Base-by-base conservation (phyloP, 1,140 invertebrate genomes). In the Aphis gossypii region DNA sequence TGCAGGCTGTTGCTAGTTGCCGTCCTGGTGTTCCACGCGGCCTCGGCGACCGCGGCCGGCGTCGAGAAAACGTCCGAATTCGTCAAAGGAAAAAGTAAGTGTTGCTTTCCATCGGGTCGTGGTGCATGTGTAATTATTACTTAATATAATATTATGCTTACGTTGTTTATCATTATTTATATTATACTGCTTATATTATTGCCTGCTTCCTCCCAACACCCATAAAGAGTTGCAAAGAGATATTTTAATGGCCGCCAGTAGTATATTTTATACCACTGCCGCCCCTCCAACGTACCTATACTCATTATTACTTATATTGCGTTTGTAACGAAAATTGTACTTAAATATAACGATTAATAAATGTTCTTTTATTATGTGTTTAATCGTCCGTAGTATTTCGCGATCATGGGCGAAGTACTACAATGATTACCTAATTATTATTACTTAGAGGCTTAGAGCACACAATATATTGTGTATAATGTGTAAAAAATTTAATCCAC, bases 71-170 rank as follows among this genome's bases (percentile, higher is more conserved):
- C 95, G 94, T 96, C 96, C 88, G 96, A 96, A 94, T 96, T 96
- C 94, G 96, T 96, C 95, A 96, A 96, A 95, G 96, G 96, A 94
- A 96, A 96, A 95, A 96, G 96, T 96, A 94, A 96, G 96, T 94
- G 90, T 41, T 35, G 51, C 56, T 41, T 89, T 54, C 8, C n/a
- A 35, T 46, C 46, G 46, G 2, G 23, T 23, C 38, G 8, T 41
- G 48, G 18, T 51, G 48, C 38, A 8, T 87, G 30, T 20, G 9
- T 87, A 41, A 41, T 41, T 41, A 2, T 48, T 41, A 51, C n/a
- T 30, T 8, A n/a, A 23, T 38, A n/a, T 41, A 44, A 25, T 46
- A 25, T 46, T 86, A 44, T 48, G 41, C 41, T 84, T 84, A 30
- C 30, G 25, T 9, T 7, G 2, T 18, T 86, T 44, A 46, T 30